These are phyloP conservation scores for Zosterops borbonicus DNA, from an alignment of 2,113 vertebrate species.

Conservation along the genomic window DNA sequence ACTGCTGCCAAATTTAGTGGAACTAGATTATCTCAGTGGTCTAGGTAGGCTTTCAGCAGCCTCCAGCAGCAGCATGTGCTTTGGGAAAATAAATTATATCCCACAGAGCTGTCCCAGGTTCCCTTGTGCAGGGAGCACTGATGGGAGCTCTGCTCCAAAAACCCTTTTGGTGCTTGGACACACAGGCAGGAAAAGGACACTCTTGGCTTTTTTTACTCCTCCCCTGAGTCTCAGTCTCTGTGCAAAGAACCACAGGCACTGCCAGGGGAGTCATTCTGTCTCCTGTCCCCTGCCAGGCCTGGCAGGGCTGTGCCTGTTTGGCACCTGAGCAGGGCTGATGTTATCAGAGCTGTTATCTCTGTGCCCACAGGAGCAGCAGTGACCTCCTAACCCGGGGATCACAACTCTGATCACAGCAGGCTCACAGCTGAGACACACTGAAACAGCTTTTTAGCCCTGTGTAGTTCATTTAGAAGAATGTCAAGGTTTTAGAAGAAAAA, in stretches of 20 bases:
- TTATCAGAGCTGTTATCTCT: background rate
- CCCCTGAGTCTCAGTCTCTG: background rate
- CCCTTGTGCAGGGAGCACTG: background rate
- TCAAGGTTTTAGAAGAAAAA: background rate
- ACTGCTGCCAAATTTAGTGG: background rate
- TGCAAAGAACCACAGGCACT: background rate
- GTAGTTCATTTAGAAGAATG: background rate
- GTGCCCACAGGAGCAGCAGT: background rate
- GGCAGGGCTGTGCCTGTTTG: background rate
- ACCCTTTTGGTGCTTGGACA: background rate
- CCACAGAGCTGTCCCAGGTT: background rate
- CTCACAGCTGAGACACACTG: background rate
- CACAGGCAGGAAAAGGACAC: background rate
- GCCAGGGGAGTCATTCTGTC: background rate
- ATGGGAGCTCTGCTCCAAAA: background rate
- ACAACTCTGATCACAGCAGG: background rate
- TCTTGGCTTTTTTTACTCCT: background rate
- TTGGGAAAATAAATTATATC: rapidly evolving
- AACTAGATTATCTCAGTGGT: background rate
- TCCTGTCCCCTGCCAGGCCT: background rate
- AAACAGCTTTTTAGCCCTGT: background rate
- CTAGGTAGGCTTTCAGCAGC: background rate
- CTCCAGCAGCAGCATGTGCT: background rate
- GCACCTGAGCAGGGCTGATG: background rate
- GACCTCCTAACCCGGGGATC: background rate